These are phyloP conservation scores for Anodontia alba DNA, from an alignment of 2,888 invertebrate genomes.

Conservation along the genomic window DNA sequence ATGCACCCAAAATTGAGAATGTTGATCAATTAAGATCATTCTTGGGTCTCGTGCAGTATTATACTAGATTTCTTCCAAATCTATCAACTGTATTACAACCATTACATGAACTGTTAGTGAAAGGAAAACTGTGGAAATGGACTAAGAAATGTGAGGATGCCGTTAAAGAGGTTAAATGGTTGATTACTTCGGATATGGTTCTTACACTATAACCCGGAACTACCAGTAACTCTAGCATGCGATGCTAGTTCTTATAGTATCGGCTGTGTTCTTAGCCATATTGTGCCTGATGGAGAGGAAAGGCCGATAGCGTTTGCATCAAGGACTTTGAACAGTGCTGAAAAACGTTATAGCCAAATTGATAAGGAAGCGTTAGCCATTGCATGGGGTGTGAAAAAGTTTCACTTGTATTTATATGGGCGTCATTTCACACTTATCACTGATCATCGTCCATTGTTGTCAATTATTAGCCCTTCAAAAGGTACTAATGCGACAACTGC, in stretches of 20 bases:
- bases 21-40: conserved; percentile 32
- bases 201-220: conserved; percentile 79
- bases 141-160: too few relatives aligned
- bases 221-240: conserved; percentile 77
- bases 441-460: conserved; percentile 60
- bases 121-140: conserved; percentile 4
- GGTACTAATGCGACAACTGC: background rate
- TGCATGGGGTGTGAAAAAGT: conserved; percentile 83
- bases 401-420: conserved; percentile 84
- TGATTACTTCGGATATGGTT: conserved; percentile 58
- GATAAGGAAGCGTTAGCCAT: too few relatives aligned
- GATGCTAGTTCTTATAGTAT: conserved; percentile 83
- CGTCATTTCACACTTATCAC: conserved; percentile 79
- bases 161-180: conserved; percentile 59
- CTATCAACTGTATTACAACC: conserved; percentile 45
- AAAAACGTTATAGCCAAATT: conserved; percentile 64
- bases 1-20: too few relatives aligned
- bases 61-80: conserved; percentile 6
- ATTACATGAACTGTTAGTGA: conserved; percentile 61
- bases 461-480: background rate
- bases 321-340: conserved; percentile 54
- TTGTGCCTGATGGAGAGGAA: conserved; percentile 23
- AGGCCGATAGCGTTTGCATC: conserved; percentile 48
- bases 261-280: conserved; percentile 75
- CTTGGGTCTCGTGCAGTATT: conserved; percentile 46